Percentiles rank a stretch among this genome's conserved stretches.
Evolutionary conservation across 2,113 vertebrate genomes (phyloP).

Genomic region (Rousettus leschenaultii): DNA sequence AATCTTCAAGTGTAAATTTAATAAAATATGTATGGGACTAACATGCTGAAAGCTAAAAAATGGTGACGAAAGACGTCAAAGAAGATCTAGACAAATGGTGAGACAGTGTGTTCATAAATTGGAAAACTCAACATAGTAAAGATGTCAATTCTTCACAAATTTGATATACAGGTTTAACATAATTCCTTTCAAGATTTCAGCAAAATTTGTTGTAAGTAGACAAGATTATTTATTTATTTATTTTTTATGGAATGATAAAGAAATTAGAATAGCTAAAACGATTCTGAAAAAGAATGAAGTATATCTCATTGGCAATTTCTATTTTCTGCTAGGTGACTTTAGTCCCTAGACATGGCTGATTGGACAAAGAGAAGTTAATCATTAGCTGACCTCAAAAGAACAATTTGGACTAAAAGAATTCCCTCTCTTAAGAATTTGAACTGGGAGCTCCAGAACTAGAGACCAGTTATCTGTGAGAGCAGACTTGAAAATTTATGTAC

Average conservation of each 20-base stretch:
- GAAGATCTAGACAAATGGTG: neutral
- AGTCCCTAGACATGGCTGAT: neutral
- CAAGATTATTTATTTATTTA: neutral
- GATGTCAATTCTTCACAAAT: neutral
- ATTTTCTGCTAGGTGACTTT: neutral
- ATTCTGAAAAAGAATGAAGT: neutral
- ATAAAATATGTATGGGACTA: neutral
- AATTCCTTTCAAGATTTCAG: neutral
- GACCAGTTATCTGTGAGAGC: neutral
- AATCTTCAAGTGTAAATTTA: neutral
- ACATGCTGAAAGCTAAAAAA: neutral
- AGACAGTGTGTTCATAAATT: neutral
- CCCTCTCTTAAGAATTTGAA: neutral
- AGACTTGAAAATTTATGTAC: neutral
- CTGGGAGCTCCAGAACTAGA: neutral
- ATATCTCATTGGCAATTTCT: neutral
- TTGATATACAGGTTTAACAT: neutral
- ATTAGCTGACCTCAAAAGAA: neutral
- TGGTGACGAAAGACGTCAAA: neutral
- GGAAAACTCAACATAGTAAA: neutral
- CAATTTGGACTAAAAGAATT: neutral
- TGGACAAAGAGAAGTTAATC: neutral
- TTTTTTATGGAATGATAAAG: neutral
- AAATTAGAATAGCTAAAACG: neutral
- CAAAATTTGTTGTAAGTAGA: neutral